phyloP scores from a whole-genome alignment of 2,888 invertebrate genomes.

The Xanthia togata region DNA sequence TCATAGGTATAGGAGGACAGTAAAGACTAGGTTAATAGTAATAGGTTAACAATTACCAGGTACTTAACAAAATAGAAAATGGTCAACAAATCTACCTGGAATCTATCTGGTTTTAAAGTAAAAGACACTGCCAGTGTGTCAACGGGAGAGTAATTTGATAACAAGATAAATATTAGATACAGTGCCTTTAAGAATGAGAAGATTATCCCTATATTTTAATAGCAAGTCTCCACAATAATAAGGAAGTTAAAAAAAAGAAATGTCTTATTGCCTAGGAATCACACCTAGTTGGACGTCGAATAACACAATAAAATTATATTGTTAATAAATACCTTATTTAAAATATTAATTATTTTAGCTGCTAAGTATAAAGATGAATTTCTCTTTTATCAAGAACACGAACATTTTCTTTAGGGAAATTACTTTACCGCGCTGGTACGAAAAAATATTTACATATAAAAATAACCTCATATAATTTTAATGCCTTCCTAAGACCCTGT shows the following conservation, averaged over 20 bases:
- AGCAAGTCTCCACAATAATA: not conserved
- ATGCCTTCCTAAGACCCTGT: conserved; percentile 28
- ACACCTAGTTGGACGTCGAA: not conserved
- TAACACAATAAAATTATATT: not conserved
- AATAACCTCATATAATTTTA: conserved; percentile 17
- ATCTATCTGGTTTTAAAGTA: not conserved
- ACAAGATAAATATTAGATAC: not conserved
- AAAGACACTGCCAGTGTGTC: not conserved
- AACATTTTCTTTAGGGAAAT: not conserved
- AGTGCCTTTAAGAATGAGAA: not conserved
- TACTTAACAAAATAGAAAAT: not conserved
- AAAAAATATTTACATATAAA: conserved; percentile 10
- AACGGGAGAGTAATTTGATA: not conserved
- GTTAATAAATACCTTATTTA: not conserved
- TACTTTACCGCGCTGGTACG: not conserved
- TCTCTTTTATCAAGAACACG: not conserved
- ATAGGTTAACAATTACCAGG: not conserved
- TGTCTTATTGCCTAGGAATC: not conserved
- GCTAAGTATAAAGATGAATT: not conserved
- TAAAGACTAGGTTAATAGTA: not conserved
- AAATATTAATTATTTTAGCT: not conserved
- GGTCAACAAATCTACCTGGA: not conserved
- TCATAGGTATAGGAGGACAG: not conserved
- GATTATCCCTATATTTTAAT: not conserved
- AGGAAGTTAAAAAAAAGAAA: not conserved